Base-by-base conservation (phyloP, 2,113 vertebrate species). In the Himantopus leucocephalus region DNA sequence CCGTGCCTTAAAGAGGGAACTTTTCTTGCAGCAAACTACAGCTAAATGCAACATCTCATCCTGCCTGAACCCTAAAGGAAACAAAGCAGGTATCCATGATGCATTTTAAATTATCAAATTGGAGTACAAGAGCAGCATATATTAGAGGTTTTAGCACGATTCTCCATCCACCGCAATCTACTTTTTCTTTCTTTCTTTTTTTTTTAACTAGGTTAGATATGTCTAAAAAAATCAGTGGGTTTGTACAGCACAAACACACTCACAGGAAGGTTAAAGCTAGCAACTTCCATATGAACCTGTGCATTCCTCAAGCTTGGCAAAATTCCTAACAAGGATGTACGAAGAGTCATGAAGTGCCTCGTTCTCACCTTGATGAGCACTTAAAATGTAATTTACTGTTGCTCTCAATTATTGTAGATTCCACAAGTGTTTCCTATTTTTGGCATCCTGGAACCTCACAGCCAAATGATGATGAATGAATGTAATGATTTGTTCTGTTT, bases 301-400 rank as follows among this genome's bases (percentile, higher is more conserved):
- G 43, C 21, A 53, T 96, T 96, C 68, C 53, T 91, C 19, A 45
- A n/a, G 26, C 53, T 96, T 97, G 87, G 73, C 82, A 95, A 85
- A 92, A 55, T 92, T 97, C 95, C 91, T 96, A 96, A 97, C 68
- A 97, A 96, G 75, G 63, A 70, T 88, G 62, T 39, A 93, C 17
- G 2, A 92, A 95, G 85, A 97, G 56, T 60, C 83, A 89, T 88
- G 78, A 94, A 97, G 77, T 96, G 79, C 88, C 91, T 97, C 76
- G 88, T 96, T 97, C 94, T 97, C 93, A 97, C 97, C 94, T 97
- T 92, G 96, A 97, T 93, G 90, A 98, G 83, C 53, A 90, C 96
- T 98, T 98, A 96, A 97, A 96, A 91, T 88, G 75, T 90, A 97
- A 97, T 97, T 98, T 97, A 94, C 94, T 94, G 79, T 96, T 98